Conservation (phyloP, 2,113 vertebrate genomes). For the Casuarius casuarius region DNA sequence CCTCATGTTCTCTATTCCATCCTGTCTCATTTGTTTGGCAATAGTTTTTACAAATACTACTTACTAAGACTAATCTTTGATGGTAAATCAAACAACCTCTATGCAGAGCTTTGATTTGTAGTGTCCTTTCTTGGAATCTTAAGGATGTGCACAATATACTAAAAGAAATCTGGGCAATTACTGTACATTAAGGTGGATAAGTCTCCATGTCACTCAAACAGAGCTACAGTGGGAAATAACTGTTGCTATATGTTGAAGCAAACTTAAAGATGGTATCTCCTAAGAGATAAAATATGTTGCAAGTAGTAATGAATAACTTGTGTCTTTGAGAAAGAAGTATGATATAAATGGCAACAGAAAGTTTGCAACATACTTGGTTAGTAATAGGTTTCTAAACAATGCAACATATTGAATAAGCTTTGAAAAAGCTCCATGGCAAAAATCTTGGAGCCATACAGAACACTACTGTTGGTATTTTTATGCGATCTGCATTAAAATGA, state of each 20-base stretch:
- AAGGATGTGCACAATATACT: neutral
- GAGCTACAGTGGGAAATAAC: neutral
- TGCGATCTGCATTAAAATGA: neutral
- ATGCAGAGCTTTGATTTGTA: neutral
- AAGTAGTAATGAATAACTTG: neutral
- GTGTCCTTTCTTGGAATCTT: neutral
- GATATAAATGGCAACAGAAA: neutral
- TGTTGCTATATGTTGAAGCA: neutral
- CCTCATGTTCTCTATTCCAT: neutral
- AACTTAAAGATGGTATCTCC: fast-evolving
- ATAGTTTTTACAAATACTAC: neutral
- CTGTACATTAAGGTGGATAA: neutral
- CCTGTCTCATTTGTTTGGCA: neutral
- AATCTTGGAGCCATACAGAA: neutral
- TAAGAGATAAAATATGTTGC: neutral
- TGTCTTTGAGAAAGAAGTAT: neutral
- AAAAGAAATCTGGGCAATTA: neutral
- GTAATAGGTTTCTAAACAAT: neutral
- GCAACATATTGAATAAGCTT: neutral
- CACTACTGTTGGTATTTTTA: neutral
- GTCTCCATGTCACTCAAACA: neutral
- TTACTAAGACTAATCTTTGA: neutral
- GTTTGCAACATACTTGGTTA: neutral
- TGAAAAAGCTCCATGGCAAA: neutral
- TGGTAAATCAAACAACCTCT: neutral